Evolutionary conservation across 2,797 vertebrate species (phyloP).

Genomic region (Xerus rutilus): DNA sequence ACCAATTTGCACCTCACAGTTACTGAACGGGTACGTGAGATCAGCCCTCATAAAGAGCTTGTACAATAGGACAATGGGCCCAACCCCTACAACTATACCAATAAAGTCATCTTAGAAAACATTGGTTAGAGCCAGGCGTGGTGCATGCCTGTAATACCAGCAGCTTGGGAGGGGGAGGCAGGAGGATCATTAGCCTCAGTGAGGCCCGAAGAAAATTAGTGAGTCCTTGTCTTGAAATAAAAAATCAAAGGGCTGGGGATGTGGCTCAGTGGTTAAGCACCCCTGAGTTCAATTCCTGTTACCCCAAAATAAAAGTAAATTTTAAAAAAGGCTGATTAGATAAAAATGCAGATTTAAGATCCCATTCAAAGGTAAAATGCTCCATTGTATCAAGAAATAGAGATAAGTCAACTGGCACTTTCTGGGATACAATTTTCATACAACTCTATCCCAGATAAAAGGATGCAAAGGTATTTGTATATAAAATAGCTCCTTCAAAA

Average conservation of each 20-base stretch:
- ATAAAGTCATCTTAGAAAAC: conserved; percentile 38
- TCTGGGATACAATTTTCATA: conserved; percentile 9
- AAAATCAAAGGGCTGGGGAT: no score
- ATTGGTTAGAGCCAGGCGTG: background rate
- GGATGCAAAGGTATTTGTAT: background rate
- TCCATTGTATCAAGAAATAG: conserved; percentile 7
- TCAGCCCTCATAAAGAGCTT: background rate
- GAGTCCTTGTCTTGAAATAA: no score
- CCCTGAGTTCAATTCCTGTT: no score
- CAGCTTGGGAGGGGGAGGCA: no score
- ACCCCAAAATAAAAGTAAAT: no score
- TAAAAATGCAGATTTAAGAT: background rate
- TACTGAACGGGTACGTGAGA: background rate
- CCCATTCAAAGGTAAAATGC: conserved; percentile 9
- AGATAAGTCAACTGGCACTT: background rate
- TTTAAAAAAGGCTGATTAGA: background rate
- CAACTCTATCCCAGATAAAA: conserved; percentile 8
- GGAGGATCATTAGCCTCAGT: no score
- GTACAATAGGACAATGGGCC: background rate
- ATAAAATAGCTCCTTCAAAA: background rate
- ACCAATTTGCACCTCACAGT: background rate
- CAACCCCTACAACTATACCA: background rate
- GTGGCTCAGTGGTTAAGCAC: no score
- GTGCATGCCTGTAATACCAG: no score
- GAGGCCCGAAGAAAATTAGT: no score